Evolutionary conservation across 1,140 invertebrate genomes (phyloP), one percentile per base, ranked within the genome.

Genomic region (Himalopsyche phryganea): DNA sequence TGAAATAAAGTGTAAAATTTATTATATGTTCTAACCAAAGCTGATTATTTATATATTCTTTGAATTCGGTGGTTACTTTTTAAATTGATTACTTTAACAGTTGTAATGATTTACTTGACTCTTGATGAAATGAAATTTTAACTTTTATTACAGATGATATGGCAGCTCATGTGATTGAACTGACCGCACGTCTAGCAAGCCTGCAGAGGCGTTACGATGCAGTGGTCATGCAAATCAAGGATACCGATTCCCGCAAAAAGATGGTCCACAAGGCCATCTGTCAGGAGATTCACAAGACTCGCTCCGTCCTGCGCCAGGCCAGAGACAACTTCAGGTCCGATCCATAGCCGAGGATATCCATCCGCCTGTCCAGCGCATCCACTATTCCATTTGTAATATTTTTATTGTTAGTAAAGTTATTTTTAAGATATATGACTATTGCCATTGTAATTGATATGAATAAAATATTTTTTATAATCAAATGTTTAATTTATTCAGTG

Each of bases 241-340:
- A 78, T 6, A 77, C 80, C 2, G 83, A 83, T 65, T 74, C 81
- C 67, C 73, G 76, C 45, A 84, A 84, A 61, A 73, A 76, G 46
- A 78, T 74, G 65, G 80, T 83, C 4, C 81, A 85, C 61, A 77
- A 79, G 41, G 81, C 80, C 19, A 83, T 85, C 63, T 84, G 82
- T 66, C 75, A 79, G 38, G 80, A 85, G 68, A 80, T 85, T 44
- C 80, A 83, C 60, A 83, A 84, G 67, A 85, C 83, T 11, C 81
- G 82, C 50, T 76, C 80, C 50, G 80, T 85, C 15, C 67, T 85
- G n/a, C 75, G 81, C 13, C 78, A 82, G 67, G 82, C 81, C 1
- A 71, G 73, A 50, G 75, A 74, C 1, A 80, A 80, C 66, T 61
- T 79, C 44, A 59, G 23, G 4, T 28, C 42, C 17, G 47, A 49